Base-by-base conservation (phyloP, 1,140 invertebrate species). In the Antheraea mylitta region DNA sequence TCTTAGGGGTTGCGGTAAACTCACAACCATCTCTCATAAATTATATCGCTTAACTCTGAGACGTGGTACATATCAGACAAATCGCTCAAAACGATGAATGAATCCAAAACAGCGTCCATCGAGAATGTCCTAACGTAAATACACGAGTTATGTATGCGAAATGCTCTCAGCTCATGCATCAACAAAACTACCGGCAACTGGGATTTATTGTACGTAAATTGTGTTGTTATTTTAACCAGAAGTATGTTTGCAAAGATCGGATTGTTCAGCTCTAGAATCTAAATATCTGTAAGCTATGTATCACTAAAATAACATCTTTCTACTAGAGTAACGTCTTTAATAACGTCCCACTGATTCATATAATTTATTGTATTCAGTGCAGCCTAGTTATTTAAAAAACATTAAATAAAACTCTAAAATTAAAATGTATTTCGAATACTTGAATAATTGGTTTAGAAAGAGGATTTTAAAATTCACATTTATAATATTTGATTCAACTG, bases 191-290 rank as follows among this genome's bases (percentile, higher is more conserved):
- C 45, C 45, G 45, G 45, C 45, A 53, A 53, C 45, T 13, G 45
- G 45, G 45, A 53, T 53, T 53, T 53, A 53, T 53, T 53, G 45
- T 53, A 53, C 45, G 45, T 6, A 13, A 53, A 53, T 53, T 53
- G 45, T 53, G 45, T 53, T 53, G 45, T 53, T 53, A 53, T 53
- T 53, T 53, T 53, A 53, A 53, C 45, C 9, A 53, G 45, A 53
- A 53, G 45, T 53, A 5, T 53, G 45, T 53, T 53, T 53, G 45
- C 45, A 53, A 53, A 53, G 45, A 53, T 53, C 45, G 45, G 45
- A 53, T 53, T 53, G 45, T 53, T 53, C 16, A 16, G 45, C 45
- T 53, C 5, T 53, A 53, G 45, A 53, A 11, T 53, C 45, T 53
- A 53, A 53, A 53, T 53, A 13, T 53, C 9, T 53, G 11, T 53